phyloP scores from a whole-genome alignment of 2,113 vertebrate genomes.

The Suncus etruscus region DNA sequence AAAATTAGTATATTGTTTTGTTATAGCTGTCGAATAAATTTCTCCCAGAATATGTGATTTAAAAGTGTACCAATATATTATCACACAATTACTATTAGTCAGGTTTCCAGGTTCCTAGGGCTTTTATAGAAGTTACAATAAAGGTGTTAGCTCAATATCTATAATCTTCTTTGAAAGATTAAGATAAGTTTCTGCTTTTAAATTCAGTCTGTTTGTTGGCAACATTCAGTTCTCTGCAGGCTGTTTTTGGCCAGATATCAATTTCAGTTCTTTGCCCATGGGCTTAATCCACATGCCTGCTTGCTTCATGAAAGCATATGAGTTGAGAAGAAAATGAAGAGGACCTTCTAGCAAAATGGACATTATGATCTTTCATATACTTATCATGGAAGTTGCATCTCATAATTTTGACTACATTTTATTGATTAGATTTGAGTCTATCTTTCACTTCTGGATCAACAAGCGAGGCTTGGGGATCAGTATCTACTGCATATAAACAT shows the following conservation, averaged over 20 bases:
- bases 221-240: not conserved
- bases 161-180: not conserved
- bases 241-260: not conserved
- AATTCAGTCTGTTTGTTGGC: not conserved
- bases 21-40: not conserved
- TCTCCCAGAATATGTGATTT: not conserved
- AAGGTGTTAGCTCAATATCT: not conserved
- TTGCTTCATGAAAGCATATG: not conserved
- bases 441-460: not conserved
- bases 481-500: no score
- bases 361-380: not conserved
- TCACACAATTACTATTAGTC: not conserved
- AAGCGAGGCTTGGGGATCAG: no score
- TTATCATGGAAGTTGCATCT: not conserved
- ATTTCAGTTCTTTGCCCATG: not conserved
- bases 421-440: not conserved
- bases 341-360: not conserved
- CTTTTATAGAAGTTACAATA: not conserved
- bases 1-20: not conserved
- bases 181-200: constrained; percentile 3
- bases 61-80: not conserved
- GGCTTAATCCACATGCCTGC: not conserved
- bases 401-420: not conserved
- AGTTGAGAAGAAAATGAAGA: not conserved
- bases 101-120: not conserved